A percentile compares a stretch with the other conserved stretches of the same genome.
phyloP scores from a whole-genome alignment of 1,140 invertebrate genomes.

The Cydia strobilella region DNA sequence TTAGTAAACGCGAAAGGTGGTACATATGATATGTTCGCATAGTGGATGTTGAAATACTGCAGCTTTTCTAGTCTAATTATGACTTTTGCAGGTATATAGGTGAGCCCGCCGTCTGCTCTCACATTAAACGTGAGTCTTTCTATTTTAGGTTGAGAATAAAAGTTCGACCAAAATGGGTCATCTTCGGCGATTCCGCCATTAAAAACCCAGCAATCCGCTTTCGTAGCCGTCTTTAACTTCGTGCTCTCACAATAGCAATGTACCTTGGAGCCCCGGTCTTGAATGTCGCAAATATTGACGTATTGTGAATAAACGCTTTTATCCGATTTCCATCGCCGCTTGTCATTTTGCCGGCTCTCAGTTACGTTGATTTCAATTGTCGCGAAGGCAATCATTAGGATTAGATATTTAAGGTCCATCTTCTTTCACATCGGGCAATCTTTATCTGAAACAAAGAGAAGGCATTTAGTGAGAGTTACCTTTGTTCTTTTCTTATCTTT shows the following conservation, averaged over 20 bases:
- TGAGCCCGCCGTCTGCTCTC: conserved; percentile 83
- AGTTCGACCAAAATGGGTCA: conserved; percentile 86
- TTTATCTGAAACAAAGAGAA: conserved; percentile 71
- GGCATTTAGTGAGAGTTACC: conserved; percentile 41
- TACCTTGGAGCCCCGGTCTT: conserved; percentile 74
- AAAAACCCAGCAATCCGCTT: conserved; percentile 84
- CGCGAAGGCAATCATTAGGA: conserved; percentile 71
- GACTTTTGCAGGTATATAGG: conserved; percentile 85
- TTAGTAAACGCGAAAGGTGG: conserved; percentile 87
- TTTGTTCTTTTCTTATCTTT: conserved; percentile 48
- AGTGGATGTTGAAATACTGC: conserved; percentile 84
- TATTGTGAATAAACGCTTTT: conserved; percentile 67
- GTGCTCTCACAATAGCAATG: conserved; percentile 77
- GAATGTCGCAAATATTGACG: conserved; percentile 76
- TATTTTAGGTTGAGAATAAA: conserved; percentile 85
- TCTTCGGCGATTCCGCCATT: conserved; percentile 82
- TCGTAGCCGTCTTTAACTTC: conserved; percentile 71
- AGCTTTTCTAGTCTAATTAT: conserved; percentile 84
- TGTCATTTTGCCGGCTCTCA: conserved; percentile 72
- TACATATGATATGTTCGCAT: conserved; percentile 85
- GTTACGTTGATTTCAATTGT: conserved; percentile 72
- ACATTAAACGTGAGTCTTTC: conserved; percentile 86
- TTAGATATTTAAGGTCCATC: conserved; percentile 73
- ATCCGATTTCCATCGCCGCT: conserved; percentile 70
- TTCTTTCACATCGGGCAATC: conserved; percentile 56